These are phyloP conservation scores for Pteronotus mesoamericanus DNA, from an alignment of 2,797 vertebrate species.

Conservation along the genomic window DNA sequence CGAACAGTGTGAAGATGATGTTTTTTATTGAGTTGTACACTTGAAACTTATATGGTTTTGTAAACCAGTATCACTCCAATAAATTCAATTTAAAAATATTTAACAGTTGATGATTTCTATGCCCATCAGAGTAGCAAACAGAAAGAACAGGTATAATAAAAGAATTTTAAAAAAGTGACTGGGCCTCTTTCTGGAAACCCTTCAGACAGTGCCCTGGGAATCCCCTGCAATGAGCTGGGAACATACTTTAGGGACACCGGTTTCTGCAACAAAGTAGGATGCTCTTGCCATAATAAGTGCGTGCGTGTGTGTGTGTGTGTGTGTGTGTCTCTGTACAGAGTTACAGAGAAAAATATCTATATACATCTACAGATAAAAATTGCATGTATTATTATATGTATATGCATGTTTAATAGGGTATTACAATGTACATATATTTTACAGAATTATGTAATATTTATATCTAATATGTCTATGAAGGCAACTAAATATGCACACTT, in stretches of 20 bases:
- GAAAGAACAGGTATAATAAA: not conserved
- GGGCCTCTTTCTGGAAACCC: not conserved
- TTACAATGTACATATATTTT: not conserved
- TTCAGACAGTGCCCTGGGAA: not conserved
- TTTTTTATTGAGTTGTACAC: not conserved
- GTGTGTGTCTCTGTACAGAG: not conserved
- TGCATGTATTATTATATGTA: not conserved
- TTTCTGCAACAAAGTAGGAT: not conserved
- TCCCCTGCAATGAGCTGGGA: not conserved
- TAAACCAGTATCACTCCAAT: not conserved
- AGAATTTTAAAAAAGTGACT: not conserved
- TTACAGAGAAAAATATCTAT: not conserved
- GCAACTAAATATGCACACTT: not conserved
- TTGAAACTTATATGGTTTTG: not conserved
- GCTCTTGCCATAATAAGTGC: not conserved
- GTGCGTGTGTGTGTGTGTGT: not conserved
- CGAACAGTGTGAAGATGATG: not conserved
- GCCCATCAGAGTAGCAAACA: not conserved
- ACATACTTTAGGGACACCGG: not conserved
- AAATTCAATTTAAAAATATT: not conserved
- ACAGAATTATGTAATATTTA: not conserved
- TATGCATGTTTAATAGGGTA: not conserved
- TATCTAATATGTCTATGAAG: not conserved
- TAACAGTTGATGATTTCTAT: not conserved
- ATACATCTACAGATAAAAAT: not conserved